These are phyloP conservation scores for Etheostoma spectabile DNA, from an alignment of 2,113 vertebrate genomes.

Conservation along the genomic window DNA sequence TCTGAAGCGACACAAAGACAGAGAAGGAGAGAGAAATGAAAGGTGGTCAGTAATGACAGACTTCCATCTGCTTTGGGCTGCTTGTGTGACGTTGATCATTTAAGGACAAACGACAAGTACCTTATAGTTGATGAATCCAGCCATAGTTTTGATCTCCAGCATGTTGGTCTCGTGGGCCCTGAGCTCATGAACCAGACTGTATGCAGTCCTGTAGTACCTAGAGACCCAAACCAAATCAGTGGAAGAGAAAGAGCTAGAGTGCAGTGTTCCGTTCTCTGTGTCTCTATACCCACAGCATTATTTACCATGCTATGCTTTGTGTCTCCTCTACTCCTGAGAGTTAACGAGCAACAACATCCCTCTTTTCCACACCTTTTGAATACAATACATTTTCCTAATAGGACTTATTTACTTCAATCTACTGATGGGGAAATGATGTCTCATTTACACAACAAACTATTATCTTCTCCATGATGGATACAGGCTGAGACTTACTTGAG, in stretches of 20 bases:
- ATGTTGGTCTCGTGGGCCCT: constrained; percentile 98
- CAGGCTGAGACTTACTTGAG: constrained; percentile 89
- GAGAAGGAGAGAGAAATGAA: not conserved
- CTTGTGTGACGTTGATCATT: too few relatives aligned
- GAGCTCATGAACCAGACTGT: constrained; percentile 95
- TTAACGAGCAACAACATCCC: not conserved
- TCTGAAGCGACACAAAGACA: constrained; percentile 79
- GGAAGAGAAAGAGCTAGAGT: not conserved
- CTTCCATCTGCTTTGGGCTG: too few relatives aligned
- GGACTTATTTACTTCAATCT: not conserved
- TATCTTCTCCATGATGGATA: not conserved
- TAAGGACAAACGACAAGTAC: constrained; percentile 69
- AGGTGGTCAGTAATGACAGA: too few relatives aligned
- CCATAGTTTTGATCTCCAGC: constrained; percentile 98
- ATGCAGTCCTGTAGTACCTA: constrained; percentile 94
- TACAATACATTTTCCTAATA: too few relatives aligned
- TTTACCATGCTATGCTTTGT: not conserved
- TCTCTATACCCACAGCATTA: not conserved
- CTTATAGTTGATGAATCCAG: constrained; percentile 99
- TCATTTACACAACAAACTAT: not conserved
- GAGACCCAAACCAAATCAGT: not conserved
- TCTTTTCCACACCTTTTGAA: not conserved
- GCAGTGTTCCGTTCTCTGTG: not conserved
- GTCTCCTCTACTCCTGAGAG: not conserved
- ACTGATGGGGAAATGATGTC: not conserved